Percentiles rank a stretch among this genome's conserved stretches.
Conservation (phyloP, 2,888 invertebrate species). For the Cataglyphis livida region DNA sequence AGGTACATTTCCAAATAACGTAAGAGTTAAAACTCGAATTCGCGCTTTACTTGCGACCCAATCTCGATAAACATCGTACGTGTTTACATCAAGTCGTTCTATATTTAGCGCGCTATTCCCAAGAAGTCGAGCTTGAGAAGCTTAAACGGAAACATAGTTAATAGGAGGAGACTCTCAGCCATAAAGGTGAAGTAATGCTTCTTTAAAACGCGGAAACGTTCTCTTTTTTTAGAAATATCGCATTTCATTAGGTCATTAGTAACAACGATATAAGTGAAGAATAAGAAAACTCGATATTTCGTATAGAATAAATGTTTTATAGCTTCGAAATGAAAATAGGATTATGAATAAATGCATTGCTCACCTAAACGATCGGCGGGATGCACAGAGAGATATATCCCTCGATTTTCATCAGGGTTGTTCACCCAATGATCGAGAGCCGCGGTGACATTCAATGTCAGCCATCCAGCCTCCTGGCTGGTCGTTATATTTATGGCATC, state of each 20-base stretch:
- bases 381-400: conserved; percentile 93
- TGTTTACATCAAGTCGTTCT: conserved; percentile 47
- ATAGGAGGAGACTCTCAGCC: conserved; percentile 15
- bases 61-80: conserved; percentile 43
- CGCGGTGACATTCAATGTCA: conserved; percentile 93
- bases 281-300: not conserved
- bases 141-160: conserved; percentile 3
- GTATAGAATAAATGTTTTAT: not conserved
- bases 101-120: conserved; percentile 39
- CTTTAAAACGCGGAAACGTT: not conserved
- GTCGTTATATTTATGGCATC: conserved; percentile 92
- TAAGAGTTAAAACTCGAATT: not conserved
- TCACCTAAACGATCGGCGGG: conserved; percentile 90
- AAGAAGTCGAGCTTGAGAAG: conserved; percentile 26
- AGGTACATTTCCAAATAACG: conserved; percentile 4
- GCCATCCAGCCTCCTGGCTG: conserved; percentile 92
- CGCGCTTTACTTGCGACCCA: not conserved
- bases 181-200: not conserved
- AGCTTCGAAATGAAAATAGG: not conserved
- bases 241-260: not conserved
- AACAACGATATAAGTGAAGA: not conserved
- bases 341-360: conserved; percentile 39
- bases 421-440: conserved; percentile 93
- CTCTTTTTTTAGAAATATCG: not conserved
- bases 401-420: conserved; percentile 92